phyloP scores from a whole-genome alignment of 1,140 invertebrate genomes.

The Drepana arcuata region DNA sequence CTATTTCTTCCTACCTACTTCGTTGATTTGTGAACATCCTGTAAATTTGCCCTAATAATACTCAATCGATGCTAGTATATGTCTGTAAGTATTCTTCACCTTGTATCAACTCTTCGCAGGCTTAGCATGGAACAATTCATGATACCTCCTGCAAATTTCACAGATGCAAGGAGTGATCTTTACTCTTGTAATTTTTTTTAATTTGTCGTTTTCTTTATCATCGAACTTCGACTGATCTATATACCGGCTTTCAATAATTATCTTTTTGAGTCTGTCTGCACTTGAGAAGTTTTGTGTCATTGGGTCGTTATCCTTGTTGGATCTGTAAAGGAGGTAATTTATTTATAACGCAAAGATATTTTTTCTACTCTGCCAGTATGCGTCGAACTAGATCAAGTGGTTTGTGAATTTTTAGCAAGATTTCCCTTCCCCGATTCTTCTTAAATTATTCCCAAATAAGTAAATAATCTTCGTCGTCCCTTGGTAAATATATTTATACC shows the following conservation, averaged over 20 bases:
- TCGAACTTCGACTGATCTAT: slow-evolving; percentile 22
- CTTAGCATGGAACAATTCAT: slow-evolving; percentile 46
- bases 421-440: no score
- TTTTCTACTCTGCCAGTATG: no score
- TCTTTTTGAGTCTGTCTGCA: slow-evolving; percentile 27
- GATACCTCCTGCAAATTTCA: slow-evolving; percentile 50
- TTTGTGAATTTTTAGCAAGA: no score
- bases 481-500: no score
- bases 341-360: no score
- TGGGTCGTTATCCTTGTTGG: slow-evolving; percentile 1
- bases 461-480: no score
- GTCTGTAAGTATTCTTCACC: not conserved
- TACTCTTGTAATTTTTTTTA: slow-evolving; percentile 9
- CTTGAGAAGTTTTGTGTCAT: slow-evolving; percentile 3
- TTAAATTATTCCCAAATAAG: no score
- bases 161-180: slow-evolving; percentile 39
- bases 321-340: slow-evolving; percentile 7
- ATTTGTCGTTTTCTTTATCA: not conserved
- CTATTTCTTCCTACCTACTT: slow-evolving; percentile 3
- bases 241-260: slow-evolving; percentile 40
- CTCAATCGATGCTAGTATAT: not conserved
- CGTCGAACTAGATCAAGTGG: no score
- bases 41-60: no score
- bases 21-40: not conserved
- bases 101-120: not conserved